Percentiles rank a stretch among this genome's conserved stretches.
phyloP scores from a whole-genome alignment of 2,113 vertebrate genomes.

The Hipposideros armiger region DNA sequence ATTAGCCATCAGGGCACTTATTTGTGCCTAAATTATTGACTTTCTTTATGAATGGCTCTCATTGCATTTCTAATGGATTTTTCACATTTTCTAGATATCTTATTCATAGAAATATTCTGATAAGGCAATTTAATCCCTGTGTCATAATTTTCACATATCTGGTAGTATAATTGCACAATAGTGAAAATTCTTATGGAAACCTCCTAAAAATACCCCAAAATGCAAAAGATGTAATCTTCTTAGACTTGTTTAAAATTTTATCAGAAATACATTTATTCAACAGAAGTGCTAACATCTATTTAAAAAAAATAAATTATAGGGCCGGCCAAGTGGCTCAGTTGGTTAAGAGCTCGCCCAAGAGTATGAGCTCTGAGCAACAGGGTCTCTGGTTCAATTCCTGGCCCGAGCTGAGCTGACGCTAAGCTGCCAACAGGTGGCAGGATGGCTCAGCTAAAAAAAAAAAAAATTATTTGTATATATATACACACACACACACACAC shows the following conservation, averaged over 20 bases:
- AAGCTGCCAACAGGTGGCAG: too few relatives aligned
- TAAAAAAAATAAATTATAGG: too few relatives aligned
- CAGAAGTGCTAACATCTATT: neutral
- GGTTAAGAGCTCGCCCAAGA: too few relatives aligned
- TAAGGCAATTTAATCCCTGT: neutral
- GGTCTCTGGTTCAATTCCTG: too few relatives aligned
- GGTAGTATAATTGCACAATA: neutral
- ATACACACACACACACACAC: too few relatives aligned
- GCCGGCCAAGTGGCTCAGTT: too few relatives aligned
- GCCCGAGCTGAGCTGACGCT: too few relatives aligned
- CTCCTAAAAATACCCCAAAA: neutral
- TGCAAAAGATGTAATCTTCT: neutral
- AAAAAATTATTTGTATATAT: too few relatives aligned
- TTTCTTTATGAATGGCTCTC: slow-evolving; percentile 31
- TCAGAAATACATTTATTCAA: neutral
- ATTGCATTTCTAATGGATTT: neutral
- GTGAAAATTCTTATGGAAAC: slow-evolving; percentile 33
- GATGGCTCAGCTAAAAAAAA: too few relatives aligned
- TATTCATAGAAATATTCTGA: slow-evolving; percentile 39
- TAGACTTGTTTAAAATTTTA: slow-evolving; percentile 1
- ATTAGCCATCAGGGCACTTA: neutral
- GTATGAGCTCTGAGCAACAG: too few relatives aligned
- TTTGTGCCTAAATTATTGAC: neutral
- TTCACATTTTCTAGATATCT: neutral
- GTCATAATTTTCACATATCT: slow-evolving; percentile 26